Evolutionary conservation across 2,113 vertebrate genomes (phyloP), one percentile per base, ranked within the genome.

Genomic region (Redunca redunca): DNA sequence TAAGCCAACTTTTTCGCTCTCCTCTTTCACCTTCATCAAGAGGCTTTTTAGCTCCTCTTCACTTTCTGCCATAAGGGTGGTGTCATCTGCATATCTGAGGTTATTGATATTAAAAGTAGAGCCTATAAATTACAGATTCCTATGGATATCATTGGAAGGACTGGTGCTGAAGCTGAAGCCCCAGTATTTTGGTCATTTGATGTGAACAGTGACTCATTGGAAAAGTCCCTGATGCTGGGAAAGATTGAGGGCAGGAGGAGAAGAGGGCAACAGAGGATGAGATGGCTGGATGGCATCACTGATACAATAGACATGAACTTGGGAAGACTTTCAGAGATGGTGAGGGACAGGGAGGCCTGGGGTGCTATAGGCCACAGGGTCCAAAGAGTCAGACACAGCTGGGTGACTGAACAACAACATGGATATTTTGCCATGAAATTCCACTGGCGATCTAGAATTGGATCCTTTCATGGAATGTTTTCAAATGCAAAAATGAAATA

Each of bases 401-500:
- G 64, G 64, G 19, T 71, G n/a, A 23, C 19, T 23, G n/a, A 71
- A 71, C 4, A 36, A 10, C 19, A 71, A 23, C 19, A 6, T 36
- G 19, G 9, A 71, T 71, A 36, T 93, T 43, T 48, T n/a, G 80
- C 30, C 50, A 87, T 25, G 16, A 90, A 82, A 91, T 81, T 94
- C 19, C 26, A 58, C 17, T 28, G 57, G 15, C 2, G 58, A 46
- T 16, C 21, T 96, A 8, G 11, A 52, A 14, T 23, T 62, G 28
- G 12, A 91, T 81, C 14, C 14, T 28, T 21, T 85, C 62, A 58
- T 1, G n/a, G 53, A 71, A 40, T 71, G 23, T 43, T 81, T 87
- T 71, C 80, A 93, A 90, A 43, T 86, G 50, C 11, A 33, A 87
- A 94, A 52, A 71, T 58, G 28, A 88, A 83, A 60, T n/a, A 50